These are phyloP conservation scores for Albula goreensis DNA, from an alignment of 2,113 vertebrate species.

Conservation along the genomic window DNA sequence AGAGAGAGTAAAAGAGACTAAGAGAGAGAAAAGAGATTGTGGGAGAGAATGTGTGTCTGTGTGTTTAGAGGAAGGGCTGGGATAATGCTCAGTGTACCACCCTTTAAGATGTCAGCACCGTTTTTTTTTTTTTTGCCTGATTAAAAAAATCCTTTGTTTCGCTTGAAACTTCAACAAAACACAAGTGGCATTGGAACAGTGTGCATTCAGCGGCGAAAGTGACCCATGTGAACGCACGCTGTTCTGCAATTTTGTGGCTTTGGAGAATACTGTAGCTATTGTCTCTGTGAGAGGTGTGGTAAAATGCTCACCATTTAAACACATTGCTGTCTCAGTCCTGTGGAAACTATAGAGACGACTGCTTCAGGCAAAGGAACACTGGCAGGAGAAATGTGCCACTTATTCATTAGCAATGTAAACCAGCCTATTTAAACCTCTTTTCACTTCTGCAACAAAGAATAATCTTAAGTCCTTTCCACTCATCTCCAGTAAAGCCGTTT, in stretches of 20 bases:
- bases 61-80: too few relatives aligned
- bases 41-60: too few relatives aligned
- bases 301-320: neutral
- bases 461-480: neutral
- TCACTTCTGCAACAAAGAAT: neutral
- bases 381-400: neutral
- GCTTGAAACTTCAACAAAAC: neutral
- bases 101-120: neutral
- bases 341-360: neutral
- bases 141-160: conserved; percentile 11
- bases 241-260: conserved; percentile 22
- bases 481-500: neutral
- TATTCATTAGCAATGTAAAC: neutral
- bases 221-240: neutral
- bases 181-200: neutral
- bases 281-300: conserved; percentile 6
- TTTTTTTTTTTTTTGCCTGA: neutral
- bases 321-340: neutral
- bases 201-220: conserved; percentile 7
- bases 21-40: too few relatives aligned
- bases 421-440: neutral
- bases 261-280: conserved; percentile 25
- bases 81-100: neutral
- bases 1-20: too few relatives aligned
- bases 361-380: neutral